Conservation (phyloP, 2,888 invertebrate species). For the Hyposoter dolosus region DNA sequence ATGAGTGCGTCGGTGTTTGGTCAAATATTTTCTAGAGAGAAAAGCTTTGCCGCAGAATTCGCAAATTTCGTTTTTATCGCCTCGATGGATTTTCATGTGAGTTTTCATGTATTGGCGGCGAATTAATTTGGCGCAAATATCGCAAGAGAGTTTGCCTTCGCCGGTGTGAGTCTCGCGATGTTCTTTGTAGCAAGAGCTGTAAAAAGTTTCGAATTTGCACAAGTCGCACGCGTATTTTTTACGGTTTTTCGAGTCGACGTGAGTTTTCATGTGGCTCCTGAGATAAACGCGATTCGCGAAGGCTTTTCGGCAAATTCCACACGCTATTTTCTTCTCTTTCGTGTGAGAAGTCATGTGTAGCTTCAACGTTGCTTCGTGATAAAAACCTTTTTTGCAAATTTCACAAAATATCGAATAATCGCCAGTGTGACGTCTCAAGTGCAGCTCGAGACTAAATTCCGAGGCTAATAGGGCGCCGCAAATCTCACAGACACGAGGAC, state of each 20-base stretch:
- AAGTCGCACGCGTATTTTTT: conserved; percentile 86
- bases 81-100: conserved; percentile 78
- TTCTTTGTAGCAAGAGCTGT: conserved; percentile 83
- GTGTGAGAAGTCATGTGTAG: conserved; percentile 82
- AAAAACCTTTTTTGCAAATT: conserved; percentile 82
- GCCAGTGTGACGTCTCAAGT: conserved; percentile 87
- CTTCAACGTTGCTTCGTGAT: conserved; percentile 76
- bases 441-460: conserved; percentile 87
- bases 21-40: conserved; percentile 75
- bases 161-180: conserved; percentile 84
- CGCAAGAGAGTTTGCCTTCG: conserved; percentile 81
- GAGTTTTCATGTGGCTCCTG: conserved; percentile 84
- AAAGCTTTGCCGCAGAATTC: conserved; percentile 80
- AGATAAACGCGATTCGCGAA: conserved; percentile 86
- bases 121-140: conserved; percentile 83
- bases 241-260: conserved; percentile 80
- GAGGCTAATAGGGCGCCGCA: conserved; percentile 88
- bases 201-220: conserved; percentile 84
- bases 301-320: conserved; percentile 83
- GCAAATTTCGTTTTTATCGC: conserved; percentile 79
- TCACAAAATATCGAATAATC: conserved; percentile 84
- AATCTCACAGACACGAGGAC: conserved; percentile 87
- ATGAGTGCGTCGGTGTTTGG: conserved; percentile 77
- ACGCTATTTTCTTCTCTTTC: conserved; percentile 73
- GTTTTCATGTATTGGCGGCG: conserved; percentile 78